These are phyloP conservation scores for Melieria picta DNA, from an alignment of 2,888 invertebrate genomes.

Conservation along the genomic window DNA sequence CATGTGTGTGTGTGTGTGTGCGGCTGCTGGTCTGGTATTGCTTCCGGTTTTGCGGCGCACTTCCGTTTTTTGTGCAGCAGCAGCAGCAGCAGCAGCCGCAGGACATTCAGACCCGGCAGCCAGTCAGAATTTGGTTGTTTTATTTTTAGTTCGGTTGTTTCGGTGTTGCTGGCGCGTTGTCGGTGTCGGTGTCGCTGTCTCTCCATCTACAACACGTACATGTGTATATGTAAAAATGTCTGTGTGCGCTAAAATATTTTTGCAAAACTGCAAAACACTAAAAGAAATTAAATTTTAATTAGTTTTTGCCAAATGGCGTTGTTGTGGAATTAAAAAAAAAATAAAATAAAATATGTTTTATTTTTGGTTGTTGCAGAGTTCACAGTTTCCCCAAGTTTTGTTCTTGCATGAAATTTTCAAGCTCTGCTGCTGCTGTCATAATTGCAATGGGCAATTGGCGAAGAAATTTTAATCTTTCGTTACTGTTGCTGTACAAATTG, in stretches of 20 bases:
- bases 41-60: slow-evolving; percentile 24
- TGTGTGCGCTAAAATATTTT: background rate
- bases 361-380: no score
- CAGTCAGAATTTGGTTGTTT: slow-evolving; percentile 7
- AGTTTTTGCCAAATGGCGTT: slow-evolving; percentile 28
- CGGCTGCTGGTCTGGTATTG: slow-evolving; percentile 8
- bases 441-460: no score
- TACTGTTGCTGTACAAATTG: no score
- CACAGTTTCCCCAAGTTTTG: no score
- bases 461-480: no score
- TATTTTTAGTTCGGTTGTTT: slow-evolving; percentile 1
- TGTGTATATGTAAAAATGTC: slow-evolving; percentile 12
- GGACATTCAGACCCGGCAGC: background rate
- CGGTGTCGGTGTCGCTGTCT: background rate
- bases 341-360: no score
- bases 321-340: background rate
- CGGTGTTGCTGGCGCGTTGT: slow-evolving; percentile 7
- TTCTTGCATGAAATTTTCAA: no score
- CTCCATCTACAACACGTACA: background rate
- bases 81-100: background rate
- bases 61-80: slow-evolving; percentile 19
- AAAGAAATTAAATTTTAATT: slow-evolving; percentile 35
- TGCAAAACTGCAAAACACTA: slow-evolving; percentile 33
- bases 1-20: background rate
- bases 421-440: no score